These are phyloP conservation scores for Bursaphelenchus okinawaensis DNA, from an alignment of 2,888 invertebrate genomes.

Conservation along the genomic window DNA sequence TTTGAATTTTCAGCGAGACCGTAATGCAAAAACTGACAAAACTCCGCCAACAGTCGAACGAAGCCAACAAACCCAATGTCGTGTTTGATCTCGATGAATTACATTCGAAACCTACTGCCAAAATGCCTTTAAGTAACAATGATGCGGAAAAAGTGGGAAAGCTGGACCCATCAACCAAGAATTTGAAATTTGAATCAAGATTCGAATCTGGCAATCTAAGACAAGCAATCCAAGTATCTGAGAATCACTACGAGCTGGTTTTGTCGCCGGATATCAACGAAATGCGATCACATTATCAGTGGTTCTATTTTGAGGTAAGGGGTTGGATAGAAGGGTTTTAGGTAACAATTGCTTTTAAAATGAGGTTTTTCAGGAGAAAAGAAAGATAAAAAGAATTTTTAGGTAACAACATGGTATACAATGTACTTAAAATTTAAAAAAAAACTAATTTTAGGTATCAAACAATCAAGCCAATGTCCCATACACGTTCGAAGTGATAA, in stretches of 20 bases:
- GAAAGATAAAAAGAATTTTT: not conserved
- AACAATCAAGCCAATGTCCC: slow-evolving; percentile 69
- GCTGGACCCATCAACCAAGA: slow-evolving; percentile 50
- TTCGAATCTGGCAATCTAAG: slow-evolving; percentile 81
- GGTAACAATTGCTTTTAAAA: not conserved
- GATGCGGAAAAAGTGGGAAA: slow-evolving; percentile 65
- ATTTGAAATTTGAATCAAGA: slow-evolving; percentile 72
- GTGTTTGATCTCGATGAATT: slow-evolving; percentile 69
- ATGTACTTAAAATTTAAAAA: no score
- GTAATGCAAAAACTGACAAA: slow-evolving; percentile 69
- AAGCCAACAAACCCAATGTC: slow-evolving; percentile 65
- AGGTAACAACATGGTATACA: no score
- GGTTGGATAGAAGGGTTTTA: no score
- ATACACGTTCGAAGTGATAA: slow-evolving; percentile 79
- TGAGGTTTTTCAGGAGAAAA: not conserved
- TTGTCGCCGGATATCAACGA: slow-evolving; percentile 78
- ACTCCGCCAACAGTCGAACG: slow-evolving; percentile 64
- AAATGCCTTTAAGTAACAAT: slow-evolving; percentile 67
- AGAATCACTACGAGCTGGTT: slow-evolving; percentile 74
- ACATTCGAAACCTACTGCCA: slow-evolving; percentile 62
- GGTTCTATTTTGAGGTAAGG: slow-evolving; percentile 79
- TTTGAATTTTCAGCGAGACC: slow-evolving; percentile 58
- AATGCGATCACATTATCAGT: slow-evolving; percentile 70
- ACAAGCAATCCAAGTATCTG: slow-evolving; percentile 71
- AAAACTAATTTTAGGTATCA: slow-evolving; percentile 60